phyloP scores from a whole-genome alignment of 2,113 vertebrate genomes.

The Peromyscus polionotus region DNA sequence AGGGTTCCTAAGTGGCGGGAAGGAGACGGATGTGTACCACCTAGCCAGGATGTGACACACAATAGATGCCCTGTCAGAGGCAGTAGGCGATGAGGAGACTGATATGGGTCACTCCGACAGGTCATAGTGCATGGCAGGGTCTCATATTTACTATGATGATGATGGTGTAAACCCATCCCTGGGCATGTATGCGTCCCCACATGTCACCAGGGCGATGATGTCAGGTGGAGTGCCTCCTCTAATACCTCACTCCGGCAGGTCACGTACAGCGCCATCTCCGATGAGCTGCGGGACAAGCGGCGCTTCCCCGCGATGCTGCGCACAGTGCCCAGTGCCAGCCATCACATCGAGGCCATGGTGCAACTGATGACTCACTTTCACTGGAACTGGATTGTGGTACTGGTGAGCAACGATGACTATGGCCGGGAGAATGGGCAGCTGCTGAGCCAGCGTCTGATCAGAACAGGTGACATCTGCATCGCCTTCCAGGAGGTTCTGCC shows the following conservation, averaged over 20 bases:
- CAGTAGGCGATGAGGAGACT: not conserved
- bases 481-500: conserved; percentile 91
- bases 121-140: not conserved
- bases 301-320: conserved; percentile 89
- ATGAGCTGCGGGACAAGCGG: conserved; percentile 87
- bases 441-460: conserved; percentile 78
- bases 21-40: not conserved
- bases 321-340: conserved; percentile 89
- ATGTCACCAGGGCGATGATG: not conserved
- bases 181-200: not conserved
- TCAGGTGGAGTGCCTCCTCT: not conserved
- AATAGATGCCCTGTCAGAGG: not conserved
- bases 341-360: conserved; percentile 89
- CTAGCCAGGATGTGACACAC: not conserved
- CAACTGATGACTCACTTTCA: conserved; percentile 85
- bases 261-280: conserved; percentile 89
- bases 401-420: conserved; percentile 90
- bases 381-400: conserved; percentile 91
- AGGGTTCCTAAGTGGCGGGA: not conserved
- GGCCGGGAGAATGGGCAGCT: conserved; percentile 87
- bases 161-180: not conserved
- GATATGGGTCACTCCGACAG: no score
- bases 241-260: conserved; percentile 82
- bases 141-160: not conserved
- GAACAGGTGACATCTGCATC: conserved; percentile 84